Evolutionary conservation across 2,797 vertebrate genomes (phyloP).

Genomic region (Anguilla megastoma): DNA sequence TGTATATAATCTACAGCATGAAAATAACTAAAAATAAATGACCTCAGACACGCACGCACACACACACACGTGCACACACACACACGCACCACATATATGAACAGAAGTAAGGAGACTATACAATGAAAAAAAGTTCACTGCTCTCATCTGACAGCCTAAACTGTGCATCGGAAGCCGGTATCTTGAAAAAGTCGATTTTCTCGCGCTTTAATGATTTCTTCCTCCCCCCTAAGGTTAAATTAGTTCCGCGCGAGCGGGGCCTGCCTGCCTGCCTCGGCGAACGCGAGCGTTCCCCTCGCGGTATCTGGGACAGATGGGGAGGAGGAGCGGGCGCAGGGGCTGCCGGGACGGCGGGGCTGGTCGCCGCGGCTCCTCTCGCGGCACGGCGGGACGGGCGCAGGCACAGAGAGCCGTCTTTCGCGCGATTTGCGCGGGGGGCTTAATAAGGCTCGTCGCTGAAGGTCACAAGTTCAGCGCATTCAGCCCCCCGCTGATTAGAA

Average conservation of each 20-base stretch:
- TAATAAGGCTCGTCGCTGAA: too few relatives aligned
- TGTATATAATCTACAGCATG: not conserved
- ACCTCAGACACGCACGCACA: not conserved
- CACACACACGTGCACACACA: not conserved
- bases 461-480: not conserved
- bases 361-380: not conserved
- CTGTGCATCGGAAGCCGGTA: not conserved
- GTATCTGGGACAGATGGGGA: constrained; percentile 16
- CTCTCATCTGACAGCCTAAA: not conserved
- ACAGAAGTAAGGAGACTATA: not conserved
- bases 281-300: not conserved
- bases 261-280: too few relatives aligned
- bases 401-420: not conserved
- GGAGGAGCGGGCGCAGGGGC: not conserved
- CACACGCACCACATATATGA: not conserved
- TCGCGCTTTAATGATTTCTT: not conserved
- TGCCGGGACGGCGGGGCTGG: not conserved
- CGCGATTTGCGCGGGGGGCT: not conserved
- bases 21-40: not conserved
- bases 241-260: constrained; percentile 7
- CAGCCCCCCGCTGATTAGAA: not conserved
- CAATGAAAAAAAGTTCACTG: not conserved
- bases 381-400: not conserved
- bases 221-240: constrained; percentile 26
- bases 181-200: not conserved